Conservation (phyloP, 2,113 vertebrate genomes). For the Pelvicachromis taeniatus region DNA sequence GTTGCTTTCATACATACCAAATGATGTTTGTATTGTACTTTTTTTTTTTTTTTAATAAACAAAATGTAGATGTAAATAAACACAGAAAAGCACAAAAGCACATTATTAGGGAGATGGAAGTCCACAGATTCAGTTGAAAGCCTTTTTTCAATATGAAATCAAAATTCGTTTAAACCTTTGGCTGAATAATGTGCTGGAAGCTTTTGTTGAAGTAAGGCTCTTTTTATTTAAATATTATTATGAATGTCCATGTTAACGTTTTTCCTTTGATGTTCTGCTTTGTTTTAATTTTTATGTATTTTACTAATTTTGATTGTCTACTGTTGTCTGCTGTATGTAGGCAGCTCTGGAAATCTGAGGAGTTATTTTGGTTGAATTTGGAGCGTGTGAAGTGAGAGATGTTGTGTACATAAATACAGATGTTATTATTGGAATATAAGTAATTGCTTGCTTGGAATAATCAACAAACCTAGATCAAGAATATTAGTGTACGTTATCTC, state of each 20-base stretch:
- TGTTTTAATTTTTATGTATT: conserved; percentile 23
- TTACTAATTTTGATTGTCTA: conserved; percentile 44
- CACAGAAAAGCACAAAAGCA: conserved; percentile 11
- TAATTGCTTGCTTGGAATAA: conserved; percentile 55
- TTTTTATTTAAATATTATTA: conserved; percentile 42
- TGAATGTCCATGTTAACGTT: conserved; percentile 47
- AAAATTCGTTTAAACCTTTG: not conserved
- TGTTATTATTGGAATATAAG: conserved; percentile 56
- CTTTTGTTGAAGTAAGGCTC: not conserved
- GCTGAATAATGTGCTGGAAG: not conserved
- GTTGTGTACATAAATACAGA: conserved; percentile 63
- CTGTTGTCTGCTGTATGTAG: conserved; percentile 28
- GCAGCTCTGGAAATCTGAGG: conserved; percentile 18
- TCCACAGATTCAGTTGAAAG: not conserved
- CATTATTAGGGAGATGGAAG: not conserved
- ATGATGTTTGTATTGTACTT: not conserved
- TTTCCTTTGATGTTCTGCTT: conserved; percentile 35
- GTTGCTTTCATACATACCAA: not conserved
- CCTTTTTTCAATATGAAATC: not conserved
- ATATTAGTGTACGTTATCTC: not conserved
- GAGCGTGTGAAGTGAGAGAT: conserved; percentile 10
- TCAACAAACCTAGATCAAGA: not conserved
- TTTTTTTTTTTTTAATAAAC: not conserved
- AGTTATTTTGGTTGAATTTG: conserved; percentile 15
- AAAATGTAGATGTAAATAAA: not conserved